Conservation (phyloP, 2,113 vertebrate genomes). For the Chiloscyllium plagiosum region DNA sequence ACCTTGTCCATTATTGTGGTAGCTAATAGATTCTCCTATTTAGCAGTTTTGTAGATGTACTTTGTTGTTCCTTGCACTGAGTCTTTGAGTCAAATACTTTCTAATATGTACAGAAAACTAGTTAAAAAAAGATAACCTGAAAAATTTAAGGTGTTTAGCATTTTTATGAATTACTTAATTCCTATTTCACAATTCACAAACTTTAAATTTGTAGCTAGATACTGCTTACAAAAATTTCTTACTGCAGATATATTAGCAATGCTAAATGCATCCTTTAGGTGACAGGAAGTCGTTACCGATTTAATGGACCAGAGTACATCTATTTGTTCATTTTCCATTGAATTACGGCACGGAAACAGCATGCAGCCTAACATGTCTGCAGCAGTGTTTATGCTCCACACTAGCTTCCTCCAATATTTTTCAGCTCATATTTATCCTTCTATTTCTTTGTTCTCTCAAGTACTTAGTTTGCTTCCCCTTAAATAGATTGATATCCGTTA, state of each 20-base stretch:
- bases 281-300: background rate
- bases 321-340: background rate
- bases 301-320: background rate
- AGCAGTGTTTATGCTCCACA: background rate
- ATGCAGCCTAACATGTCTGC: background rate
- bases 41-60: conserved; percentile 37
- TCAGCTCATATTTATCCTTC: background rate
- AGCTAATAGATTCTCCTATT: background rate
- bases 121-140: conserved; percentile 24
- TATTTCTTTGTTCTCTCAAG: background rate
- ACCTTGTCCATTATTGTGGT: background rate
- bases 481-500: background rate
- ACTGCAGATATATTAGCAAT: background rate
- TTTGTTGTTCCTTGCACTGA: conserved; percentile 48
- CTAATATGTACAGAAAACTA: conserved; percentile 42
- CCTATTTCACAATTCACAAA: conserved; percentile 53
- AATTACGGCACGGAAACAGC: background rate
- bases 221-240: conserved; percentile 14
- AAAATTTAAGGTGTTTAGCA: conserved; percentile 45
- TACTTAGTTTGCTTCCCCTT: background rate
- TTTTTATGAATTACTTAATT: conserved; percentile 52
- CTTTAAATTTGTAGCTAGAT: conserved; percentile 40
- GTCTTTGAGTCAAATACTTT: conserved; percentile 49
- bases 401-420: background rate
- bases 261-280: background rate